Evolutionary conservation across 37 sponge, comb jelly and placozoan genomes (phyloP).

Genomic region (Aplysina aerophoba): DNA sequence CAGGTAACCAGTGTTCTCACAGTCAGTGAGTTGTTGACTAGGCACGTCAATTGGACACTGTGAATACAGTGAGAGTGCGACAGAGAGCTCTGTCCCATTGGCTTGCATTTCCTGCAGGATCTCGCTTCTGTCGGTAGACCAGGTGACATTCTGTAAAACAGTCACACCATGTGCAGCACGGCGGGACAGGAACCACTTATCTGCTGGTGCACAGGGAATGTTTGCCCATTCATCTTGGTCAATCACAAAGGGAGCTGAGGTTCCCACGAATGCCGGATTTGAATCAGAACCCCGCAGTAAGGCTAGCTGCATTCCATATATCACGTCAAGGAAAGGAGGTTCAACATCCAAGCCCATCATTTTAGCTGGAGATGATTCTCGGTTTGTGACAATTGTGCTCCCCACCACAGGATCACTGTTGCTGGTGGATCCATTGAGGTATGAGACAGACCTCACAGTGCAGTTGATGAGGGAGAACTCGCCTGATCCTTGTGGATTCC

Average conservation of each 20-base stretch:
- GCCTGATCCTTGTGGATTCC: slow-evolving; percentile 31
- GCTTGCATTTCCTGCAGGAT: too few species aligned
- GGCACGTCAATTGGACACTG: too few species aligned
- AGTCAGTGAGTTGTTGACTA: not conserved
- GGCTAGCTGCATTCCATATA: not conserved
- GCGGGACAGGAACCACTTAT: too few species aligned
- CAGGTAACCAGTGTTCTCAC: slow-evolving; percentile 21
- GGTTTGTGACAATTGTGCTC: not conserved
- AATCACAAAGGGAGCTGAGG: too few species aligned
- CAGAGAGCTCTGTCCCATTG: too few species aligned
- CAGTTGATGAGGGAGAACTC: slow-evolving; percentile 16
- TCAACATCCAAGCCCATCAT: not conserved
- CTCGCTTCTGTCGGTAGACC: too few species aligned
- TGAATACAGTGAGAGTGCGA: too few species aligned
- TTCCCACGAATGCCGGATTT: too few species aligned
- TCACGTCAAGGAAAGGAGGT: not conserved
- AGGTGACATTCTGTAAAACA: too few species aligned
- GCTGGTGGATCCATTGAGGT: not conserved
- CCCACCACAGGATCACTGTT: not conserved
- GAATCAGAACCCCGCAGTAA: not conserved
- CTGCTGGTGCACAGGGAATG: too few species aligned
- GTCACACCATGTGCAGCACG: too few species aligned
- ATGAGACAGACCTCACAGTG: slow-evolving; percentile 6
- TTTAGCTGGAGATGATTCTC: not conserved
- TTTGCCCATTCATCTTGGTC: too few species aligned